Conservation (phyloP, 2,113 vertebrate species). For the Holacanthus passer region DNA sequence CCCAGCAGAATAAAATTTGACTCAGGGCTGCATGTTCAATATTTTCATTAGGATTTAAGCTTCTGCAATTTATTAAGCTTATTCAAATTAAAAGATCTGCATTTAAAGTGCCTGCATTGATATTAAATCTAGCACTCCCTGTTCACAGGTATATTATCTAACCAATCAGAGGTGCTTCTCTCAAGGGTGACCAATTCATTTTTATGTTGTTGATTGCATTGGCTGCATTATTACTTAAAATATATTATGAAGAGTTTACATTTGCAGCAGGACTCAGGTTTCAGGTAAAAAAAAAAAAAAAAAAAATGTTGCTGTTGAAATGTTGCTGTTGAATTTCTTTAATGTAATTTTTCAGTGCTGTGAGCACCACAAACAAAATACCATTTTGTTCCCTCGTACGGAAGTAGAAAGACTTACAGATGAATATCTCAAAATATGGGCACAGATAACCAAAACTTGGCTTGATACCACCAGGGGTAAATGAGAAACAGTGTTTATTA, state of each 20-base stretch:
- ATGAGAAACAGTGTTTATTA: slow-evolving; percentile 11
- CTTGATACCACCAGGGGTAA: neutral
- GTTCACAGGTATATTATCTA: neutral
- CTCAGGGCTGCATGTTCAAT: slow-evolving; percentile 9
- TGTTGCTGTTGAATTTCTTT: slow-evolving; percentile 39
- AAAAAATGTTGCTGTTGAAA: no score
- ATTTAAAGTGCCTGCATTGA: neutral
- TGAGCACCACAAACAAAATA: slow-evolving; percentile 29
- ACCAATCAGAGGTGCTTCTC: neutral
- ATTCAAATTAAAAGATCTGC: neutral
- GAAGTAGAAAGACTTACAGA: neutral
- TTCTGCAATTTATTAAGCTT: neutral
- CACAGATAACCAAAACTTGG: neutral
- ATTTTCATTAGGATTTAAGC: neutral
- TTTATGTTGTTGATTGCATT: slow-evolving; percentile 22
- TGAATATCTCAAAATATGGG: neutral
- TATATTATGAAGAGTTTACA: neutral
- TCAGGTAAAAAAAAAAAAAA: no score
- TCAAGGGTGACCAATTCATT: neutral
- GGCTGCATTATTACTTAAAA: slow-evolving; percentile 28
- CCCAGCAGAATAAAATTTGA: slow-evolving; percentile 17
- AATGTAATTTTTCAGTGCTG: slow-evolving; percentile 38
- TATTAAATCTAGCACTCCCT: neutral
- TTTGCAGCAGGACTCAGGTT: no score
- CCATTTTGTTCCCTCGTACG: slow-evolving; percentile 24